A percentile compares a stretch with the other conserved stretches of the same genome.
Evolutionary conservation across 2,797 vertebrate species (phyloP).

Genomic region (Garrulus glandarius): DNA sequence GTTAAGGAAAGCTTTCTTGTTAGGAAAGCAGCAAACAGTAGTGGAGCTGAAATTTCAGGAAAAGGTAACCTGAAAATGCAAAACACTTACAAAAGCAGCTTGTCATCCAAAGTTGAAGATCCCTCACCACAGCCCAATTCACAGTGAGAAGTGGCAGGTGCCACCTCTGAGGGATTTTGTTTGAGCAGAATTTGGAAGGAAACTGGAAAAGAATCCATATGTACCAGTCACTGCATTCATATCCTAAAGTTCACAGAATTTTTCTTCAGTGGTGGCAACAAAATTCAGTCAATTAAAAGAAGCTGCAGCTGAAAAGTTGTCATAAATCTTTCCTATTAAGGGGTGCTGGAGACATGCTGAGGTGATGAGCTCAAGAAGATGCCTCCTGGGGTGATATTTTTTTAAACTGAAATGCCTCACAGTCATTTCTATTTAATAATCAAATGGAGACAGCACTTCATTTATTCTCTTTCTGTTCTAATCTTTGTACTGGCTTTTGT

Average conservation of each 20-base stretch:
- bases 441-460: neutral
- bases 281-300: neutral
- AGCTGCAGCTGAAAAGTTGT: neutral
- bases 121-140: neutral
- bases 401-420: neutral
- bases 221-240: neutral
- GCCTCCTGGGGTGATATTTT: neutral
- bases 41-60: neutral
- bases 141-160: neutral
- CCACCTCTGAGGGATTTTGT: neutral
- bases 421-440: neutral
- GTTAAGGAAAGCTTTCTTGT: neutral
- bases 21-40: neutral
- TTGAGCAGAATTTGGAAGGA: neutral
- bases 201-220: neutral
- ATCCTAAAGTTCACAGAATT: neutral
- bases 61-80: neutral
- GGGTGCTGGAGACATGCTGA: neutral
- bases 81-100: neutral
- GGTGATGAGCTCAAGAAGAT: neutral
- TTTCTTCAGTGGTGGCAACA: neutral
- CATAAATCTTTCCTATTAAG: neutral
- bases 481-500: neutral
- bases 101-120: neutral
- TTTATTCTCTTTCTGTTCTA: conserved; percentile 4